Evolutionary conservation across 2,113 vertebrate species (phyloP).

Genomic region (Hydrochoerus hydrochaeris): DNA sequence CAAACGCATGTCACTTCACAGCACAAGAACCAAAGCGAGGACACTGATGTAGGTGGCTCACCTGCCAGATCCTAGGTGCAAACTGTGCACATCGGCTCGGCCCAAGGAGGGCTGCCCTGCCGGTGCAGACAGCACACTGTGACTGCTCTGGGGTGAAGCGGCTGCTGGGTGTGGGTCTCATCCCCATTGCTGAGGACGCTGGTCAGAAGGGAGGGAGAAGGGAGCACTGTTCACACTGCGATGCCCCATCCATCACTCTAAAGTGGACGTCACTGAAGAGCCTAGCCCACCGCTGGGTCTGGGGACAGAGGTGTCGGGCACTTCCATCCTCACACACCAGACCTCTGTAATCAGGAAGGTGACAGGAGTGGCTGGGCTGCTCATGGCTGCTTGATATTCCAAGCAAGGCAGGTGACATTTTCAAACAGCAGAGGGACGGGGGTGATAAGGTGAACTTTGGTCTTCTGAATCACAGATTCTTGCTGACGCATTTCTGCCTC

Average conservation of each 20-base stretch:
- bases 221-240: too few relatives aligned
- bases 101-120: not conserved
- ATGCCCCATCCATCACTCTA: rapidly evolving
- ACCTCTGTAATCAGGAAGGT: too few relatives aligned
- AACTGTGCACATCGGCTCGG: rapidly evolving
- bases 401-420: not conserved
- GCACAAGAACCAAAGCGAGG: rapidly evolving
- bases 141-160: not conserved
- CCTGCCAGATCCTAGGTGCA: rapidly evolving
- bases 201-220: not conserved
- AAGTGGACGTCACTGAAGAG: not conserved
- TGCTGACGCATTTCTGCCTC: rapidly evolving
- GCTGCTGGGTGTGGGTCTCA: rapidly evolving
- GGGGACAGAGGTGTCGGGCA: rapidly evolving
- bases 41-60: rapidly evolving
- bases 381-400: not conserved
- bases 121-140: rapidly evolving
- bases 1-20: rapidly evolving
- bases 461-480: not conserved
- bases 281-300: not conserved
- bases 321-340: too few relatives aligned
- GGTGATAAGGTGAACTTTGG: rapidly evolving
- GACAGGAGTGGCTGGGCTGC: too few relatives aligned
- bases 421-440: not conserved
- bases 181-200: rapidly evolving